Conservation (phyloP, 2,113 vertebrate genomes). For the Platanista minor region DNA sequence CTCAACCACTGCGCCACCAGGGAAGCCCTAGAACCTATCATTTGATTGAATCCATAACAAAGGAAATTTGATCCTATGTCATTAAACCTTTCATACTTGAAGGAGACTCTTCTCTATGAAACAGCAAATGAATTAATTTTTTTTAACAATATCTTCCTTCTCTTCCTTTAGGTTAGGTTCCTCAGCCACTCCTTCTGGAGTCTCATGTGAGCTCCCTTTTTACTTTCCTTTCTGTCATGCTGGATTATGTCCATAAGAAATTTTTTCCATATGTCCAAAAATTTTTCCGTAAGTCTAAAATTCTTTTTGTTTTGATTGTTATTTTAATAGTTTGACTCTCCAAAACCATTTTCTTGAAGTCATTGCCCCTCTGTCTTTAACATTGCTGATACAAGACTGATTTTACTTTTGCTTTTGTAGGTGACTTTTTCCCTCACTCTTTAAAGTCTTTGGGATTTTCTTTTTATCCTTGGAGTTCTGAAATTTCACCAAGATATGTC, state of each 20-base stretch:
- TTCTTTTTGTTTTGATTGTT: background rate
- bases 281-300: background rate
- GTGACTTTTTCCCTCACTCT: background rate
- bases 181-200: background rate
- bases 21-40: background rate
- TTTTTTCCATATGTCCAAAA: background rate
- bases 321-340: background rate
- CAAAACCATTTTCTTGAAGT: background rate
- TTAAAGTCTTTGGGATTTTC: background rate
- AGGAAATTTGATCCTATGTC: background rate
- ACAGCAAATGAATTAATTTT: background rate
- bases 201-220: background rate
- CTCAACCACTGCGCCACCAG: too few species aligned
- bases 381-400: background rate
- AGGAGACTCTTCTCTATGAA: background rate
- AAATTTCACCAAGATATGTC: background rate
- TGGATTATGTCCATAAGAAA: background rate
- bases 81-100: background rate
- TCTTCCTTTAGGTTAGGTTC: background rate
- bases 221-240: background rate
- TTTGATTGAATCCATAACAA: background rate
- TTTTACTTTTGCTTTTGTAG: background rate
- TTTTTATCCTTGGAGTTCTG: background rate
- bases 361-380: background rate
- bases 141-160: background rate